Percentiles rank a stretch among this genome's conserved stretches.
phyloP scores from a whole-genome alignment of 23 tunicate genomes.

The Trididemnum nubilum region DNA sequence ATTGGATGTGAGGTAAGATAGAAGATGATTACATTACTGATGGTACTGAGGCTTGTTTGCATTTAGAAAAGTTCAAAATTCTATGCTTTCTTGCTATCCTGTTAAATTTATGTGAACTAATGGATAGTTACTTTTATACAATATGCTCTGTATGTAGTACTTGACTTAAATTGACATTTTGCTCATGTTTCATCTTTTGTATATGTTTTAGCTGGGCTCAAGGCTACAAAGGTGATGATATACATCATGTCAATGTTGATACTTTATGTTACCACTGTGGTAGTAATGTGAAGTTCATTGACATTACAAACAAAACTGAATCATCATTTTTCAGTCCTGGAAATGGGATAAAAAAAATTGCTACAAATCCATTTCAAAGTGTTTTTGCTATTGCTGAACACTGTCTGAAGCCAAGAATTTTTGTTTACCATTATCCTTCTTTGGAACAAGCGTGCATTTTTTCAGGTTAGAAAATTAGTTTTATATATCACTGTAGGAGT shows the following conservation, averaged over 20 bases:
- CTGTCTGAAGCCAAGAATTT: constrained; percentile 62
- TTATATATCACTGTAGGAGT: too few species aligned
- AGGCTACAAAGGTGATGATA: constrained; percentile 56
- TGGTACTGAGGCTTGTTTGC: too few species aligned
- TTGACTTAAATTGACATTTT: too few species aligned
- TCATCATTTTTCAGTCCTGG: constrained; percentile 45
- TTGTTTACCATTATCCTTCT: constrained; percentile 58
- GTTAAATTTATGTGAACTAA: too few species aligned
- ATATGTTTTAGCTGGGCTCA: constrained; percentile 85
- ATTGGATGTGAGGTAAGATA: neutral
- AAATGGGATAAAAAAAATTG: constrained; percentile 51
- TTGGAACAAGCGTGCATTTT: constrained; percentile 33
- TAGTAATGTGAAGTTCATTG: constrained; percentile 54
- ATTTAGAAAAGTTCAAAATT: too few species aligned
- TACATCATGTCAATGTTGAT: constrained; percentile 45
- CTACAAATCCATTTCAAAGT: constrained; percentile 44
- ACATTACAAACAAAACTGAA: constrained; percentile 37
- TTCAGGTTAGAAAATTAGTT: constrained; percentile 33
- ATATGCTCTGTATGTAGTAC: too few species aligned
- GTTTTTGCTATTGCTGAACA: constrained; percentile 70
- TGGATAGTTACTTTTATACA: too few species aligned
- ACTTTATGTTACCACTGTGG: constrained; percentile 59
- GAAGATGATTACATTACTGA: neutral
- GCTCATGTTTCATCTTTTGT: too few species aligned
- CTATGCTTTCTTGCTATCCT: too few species aligned